A percentile compares a stretch with the other conserved stretches of the same genome.
phyloP scores from a whole-genome alignment of 2,888 invertebrate genomes.

The Notodromas monacha region DNA sequence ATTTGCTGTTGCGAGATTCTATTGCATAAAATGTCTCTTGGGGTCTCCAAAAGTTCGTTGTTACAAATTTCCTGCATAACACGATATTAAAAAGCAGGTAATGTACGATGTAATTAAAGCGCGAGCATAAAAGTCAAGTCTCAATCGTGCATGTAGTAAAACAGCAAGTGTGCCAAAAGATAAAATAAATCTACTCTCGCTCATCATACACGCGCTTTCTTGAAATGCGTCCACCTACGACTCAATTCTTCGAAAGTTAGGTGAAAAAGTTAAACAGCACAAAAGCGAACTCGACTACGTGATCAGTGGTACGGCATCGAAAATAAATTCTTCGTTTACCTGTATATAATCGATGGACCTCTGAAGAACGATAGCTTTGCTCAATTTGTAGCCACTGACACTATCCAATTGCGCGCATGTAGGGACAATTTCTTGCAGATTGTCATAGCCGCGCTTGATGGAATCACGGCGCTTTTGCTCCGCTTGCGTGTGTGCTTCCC shows the following conservation, averaged over 20 bases:
- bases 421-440: conserved; percentile 63
- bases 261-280: background rate
- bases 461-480: conserved; percentile 88
- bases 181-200: no score
- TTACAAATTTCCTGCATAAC: no score
- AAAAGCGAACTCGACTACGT: background rate
- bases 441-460: conserved; percentile 85
- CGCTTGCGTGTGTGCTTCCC: conserved; percentile 82
- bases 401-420: conserved; percentile 63
- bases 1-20: no score
- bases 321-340: conserved; percentile 11
- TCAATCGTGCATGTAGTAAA: no score
- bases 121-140: no score
- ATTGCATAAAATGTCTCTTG: no score
- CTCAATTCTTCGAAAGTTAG: background rate
- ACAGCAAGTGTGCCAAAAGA: no score
- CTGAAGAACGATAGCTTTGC: conserved; percentile 78
- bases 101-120: no score
- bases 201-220: no score
- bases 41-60: no score
- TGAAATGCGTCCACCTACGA: no score
- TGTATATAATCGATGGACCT: conserved; percentile 65
- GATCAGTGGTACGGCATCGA: background rate
- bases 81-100: no score
- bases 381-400: conserved; percentile 62